Evolutionary conservation across 2,797 vertebrate genomes (phyloP).

Genomic region (Momotus momota): DNA sequence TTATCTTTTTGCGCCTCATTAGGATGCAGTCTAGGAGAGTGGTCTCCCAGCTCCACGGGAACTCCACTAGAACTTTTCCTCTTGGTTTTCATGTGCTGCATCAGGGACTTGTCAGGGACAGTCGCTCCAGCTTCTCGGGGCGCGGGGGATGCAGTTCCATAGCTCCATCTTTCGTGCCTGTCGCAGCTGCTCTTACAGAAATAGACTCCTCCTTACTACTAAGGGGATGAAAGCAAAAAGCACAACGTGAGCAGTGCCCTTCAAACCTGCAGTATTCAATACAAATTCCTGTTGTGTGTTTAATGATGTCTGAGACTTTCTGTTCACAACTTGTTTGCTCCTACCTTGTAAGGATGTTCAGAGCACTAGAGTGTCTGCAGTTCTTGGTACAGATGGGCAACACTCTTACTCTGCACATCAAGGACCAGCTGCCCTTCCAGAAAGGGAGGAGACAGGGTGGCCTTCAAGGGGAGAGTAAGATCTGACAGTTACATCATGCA

Average conservation of each 20-base stretch:
- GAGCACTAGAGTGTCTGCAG: background rate
- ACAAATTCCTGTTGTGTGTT: background rate
- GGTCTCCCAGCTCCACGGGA: background rate
- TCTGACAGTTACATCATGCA: background rate
- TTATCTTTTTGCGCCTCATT: background rate
- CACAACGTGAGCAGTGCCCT: background rate
- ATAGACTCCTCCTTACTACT: background rate
- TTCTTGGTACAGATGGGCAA: fast-evolving
- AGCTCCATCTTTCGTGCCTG: background rate
- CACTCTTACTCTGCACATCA: background rate
- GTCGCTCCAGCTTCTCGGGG: background rate
- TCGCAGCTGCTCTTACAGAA: background rate
- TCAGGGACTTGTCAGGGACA: background rate
- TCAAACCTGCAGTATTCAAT: background rate
- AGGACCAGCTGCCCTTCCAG: background rate
- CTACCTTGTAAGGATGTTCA: background rate
- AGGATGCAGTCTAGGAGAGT: background rate
- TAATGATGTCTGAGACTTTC: background rate
- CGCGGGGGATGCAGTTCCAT: background rate
- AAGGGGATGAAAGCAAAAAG: background rate
- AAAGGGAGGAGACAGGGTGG: background rate
- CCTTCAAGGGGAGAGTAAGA: background rate
- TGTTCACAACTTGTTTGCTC: background rate
- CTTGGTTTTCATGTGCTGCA: background rate
- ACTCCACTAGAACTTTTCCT: background rate